Evolutionary conservation across 2,113 vertebrate genomes (phyloP), one percentile per base, ranked within the genome.

Genomic region (Alexandromys fortis): DNA sequence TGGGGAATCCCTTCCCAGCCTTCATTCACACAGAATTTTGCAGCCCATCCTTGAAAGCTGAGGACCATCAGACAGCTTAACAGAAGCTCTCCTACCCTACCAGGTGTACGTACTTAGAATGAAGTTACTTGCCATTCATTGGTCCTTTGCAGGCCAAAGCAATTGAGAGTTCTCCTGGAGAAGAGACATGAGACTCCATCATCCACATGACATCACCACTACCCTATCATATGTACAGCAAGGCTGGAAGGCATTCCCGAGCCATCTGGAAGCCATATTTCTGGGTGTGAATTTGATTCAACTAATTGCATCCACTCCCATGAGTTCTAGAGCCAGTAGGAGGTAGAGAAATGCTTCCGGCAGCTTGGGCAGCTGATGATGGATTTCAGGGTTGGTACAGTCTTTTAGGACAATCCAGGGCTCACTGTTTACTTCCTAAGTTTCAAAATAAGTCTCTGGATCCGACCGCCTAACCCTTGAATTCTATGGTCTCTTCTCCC

Each of bases 351-450:
- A 45, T 14, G 61, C 5, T 63, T 49, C 61, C 35, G 3, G 8
- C 6, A 52, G 72, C 58, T n/a, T 73, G 10, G 22, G 70, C n/a
- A 83, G 55, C 26, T 76, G 17, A 10, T 35, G 76, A 3, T 42
- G 75, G 19, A 26, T 61, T 38, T 55, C 49, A 28, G 42, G 5
- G 12, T 86, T 30, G 17, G 3, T 35, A 38, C 13, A 86, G 70
- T 55, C 42, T 85, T 91, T 76, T 26, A 28, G 75, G 49, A 72
- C 85, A 72, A 33, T 47, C 19, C 55, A 33, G 10, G 42, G 24
- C 67, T 95, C 47, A 24, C 30, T 93, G 73, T 49, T 94, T 72
- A 68, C 85, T 90, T 95, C 76, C 47, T n/a, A 77, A 13, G 35
- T 90, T 90, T 70, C 6, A 58, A 83, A 88, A 83, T 52, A 75